Conservation (phyloP, 2,113 vertebrate genomes). For the Corydoras sp. region DNA sequence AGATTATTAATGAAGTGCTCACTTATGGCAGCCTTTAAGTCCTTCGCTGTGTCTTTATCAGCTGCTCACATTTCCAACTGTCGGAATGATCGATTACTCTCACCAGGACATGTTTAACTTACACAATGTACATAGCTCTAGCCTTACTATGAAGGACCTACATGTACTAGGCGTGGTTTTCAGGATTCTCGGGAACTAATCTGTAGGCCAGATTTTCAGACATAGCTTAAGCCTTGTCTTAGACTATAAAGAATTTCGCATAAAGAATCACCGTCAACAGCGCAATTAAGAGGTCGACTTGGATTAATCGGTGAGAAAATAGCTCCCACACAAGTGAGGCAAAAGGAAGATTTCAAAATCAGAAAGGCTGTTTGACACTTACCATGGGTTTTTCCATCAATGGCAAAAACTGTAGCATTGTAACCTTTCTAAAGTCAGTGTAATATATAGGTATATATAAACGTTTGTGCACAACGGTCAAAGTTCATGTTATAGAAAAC, state of each 20-base stretch:
- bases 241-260: conserved; percentile 17
- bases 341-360: conserved; percentile 24
- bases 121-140: conserved; percentile 10
- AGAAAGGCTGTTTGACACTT: background rate
- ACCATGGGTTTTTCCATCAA: too few species aligned
- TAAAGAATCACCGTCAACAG: background rate
- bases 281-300: conserved; percentile 6
- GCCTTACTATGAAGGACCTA: conserved; percentile 10
- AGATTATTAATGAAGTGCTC: conserved; percentile 55
- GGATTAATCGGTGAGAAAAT: conserved; percentile 16
- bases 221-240: conserved; percentile 26
- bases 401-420: too few species aligned
- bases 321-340: background rate
- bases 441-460: too few species aligned
- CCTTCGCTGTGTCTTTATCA: conserved; percentile 16
- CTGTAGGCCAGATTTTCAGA: conserved; percentile 17
- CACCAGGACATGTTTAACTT: conserved; percentile 9
- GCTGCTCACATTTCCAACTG: conserved; percentile 21
- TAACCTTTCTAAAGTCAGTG: too few species aligned
- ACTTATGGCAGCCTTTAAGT: conserved; percentile 10
- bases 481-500: too few species aligned
- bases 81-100: conserved; percentile 8
- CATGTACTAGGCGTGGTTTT: conserved; percentile 8
- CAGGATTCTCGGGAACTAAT: background rate
- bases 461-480: too few species aligned